phyloP scores from a whole-genome alignment of 2,888 invertebrate species.

The Leucophenga montana region DNA sequence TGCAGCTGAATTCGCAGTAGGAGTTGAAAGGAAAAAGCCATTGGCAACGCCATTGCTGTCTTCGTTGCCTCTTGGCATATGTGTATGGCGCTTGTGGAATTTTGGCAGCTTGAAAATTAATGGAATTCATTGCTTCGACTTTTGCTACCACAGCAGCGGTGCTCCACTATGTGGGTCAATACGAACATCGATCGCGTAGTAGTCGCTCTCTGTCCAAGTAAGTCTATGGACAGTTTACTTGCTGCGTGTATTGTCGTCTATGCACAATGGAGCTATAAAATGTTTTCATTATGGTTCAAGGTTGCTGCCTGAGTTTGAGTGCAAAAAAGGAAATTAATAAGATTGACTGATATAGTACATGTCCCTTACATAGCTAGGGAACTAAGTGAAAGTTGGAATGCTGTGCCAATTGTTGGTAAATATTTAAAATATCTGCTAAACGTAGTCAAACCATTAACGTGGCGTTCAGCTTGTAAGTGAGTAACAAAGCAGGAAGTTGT shows the following conservation, averaged over 20 bases:
- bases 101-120: slow-evolving; percentile 64
- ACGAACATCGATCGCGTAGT: slow-evolving; percentile 43
- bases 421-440: too few species aligned
- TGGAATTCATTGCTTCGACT: slow-evolving; percentile 60
- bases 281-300: slow-evolving; percentile 66
- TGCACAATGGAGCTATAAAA: slow-evolving; percentile 56
- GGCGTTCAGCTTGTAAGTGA: too few species aligned
- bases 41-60: slow-evolving; percentile 36
- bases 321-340: slow-evolving; percentile 50
- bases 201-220: too few species aligned
- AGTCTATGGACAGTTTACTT: not conserved
- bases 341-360: slow-evolving; percentile 11
- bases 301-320: slow-evolving; percentile 44
- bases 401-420: too few species aligned
- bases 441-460: too few species aligned
- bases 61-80: slow-evolving; percentile 21
- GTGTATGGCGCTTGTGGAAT: slow-evolving; percentile 45
- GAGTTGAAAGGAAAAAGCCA: slow-evolving; percentile 59
- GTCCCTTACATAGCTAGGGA: too few species aligned
- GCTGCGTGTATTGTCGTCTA: slow-evolving; percentile 19
- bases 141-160: not conserved
- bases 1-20: not conserved
- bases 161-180: slow-evolving; percentile 3
- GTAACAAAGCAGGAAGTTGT: too few species aligned
- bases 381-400: too few species aligned